Evolutionary conservation across 2,888 invertebrate genomes (phyloP), one percentile per base, ranked within the genome.

Genomic region (Resseliella maxima): DNA sequence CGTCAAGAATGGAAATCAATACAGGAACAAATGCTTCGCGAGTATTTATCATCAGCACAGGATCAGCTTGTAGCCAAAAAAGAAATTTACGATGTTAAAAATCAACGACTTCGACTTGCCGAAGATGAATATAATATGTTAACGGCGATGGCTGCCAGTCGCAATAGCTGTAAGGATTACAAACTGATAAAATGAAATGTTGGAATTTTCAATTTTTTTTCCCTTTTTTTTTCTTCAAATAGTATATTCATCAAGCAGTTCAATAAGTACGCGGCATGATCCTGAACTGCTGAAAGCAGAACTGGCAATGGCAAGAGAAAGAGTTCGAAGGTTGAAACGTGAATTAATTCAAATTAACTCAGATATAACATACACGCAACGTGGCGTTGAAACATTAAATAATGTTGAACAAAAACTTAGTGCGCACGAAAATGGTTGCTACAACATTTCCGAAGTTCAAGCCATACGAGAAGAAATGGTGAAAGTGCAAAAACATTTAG

Each of bases 81-180:
- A 91, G 98, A 99, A 92, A 98, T 98, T 91, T 97, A 95, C 92
- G 96, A 97, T 92, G 95, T 99, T 88, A 99, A 99, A 92, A 97
- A 98, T 90, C 97, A 98, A 92, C 94, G 98, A 90, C 92, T 99
- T 89, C 94, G 95, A 89, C 92, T 99, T 89, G 98, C 98, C 86
- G 97, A 98, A 92, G 97, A 98, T 92, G 98, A 99, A 92, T 98
- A 97, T 92, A 96, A 97, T 90, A 96, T 97, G 91, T 94, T 98
- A 87, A 97, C 96, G 92, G 96, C 96, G 86, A 94, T 97, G 89
- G 96, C 95, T 88, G 95, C 97, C 88, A 98, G 98, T 87, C 94
- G 96, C 90, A 97, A 96, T 89, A 98, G 98, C 92, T 93, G 98
- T 97, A 92, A 96, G 97, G 3, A 21, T 50, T 18, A 50, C 50